Conservation (phyloP, 1,140 invertebrate genomes). For the Trachymyrmex septentrionalis region DNA sequence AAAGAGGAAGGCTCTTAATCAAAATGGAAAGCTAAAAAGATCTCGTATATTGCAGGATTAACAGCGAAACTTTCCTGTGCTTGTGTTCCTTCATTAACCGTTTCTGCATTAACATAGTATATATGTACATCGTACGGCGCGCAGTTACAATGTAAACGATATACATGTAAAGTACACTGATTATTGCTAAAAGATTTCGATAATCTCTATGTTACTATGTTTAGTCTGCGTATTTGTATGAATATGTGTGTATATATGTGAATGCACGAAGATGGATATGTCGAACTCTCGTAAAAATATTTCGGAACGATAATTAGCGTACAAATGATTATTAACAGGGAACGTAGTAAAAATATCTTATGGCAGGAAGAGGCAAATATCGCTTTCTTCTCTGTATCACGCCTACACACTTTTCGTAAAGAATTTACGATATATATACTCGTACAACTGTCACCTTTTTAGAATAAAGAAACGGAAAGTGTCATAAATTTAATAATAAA, state of each 20-base stretch:
- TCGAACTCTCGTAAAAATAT: not conserved
- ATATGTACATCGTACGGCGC: constrained; percentile 38
- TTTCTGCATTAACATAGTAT: constrained; percentile 21
- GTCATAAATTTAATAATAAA: constrained; percentile 35
- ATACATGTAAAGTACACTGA: not conserved
- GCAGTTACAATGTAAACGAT: constrained; percentile 28
- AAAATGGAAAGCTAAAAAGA: not conserved
- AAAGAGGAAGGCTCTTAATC: not conserved
- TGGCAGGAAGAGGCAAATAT: not conserved
- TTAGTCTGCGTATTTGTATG: not conserved
- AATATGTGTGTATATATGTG: not conserved
- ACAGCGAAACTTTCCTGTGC: not conserved
- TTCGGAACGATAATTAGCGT: not conserved
- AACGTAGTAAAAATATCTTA: constrained; percentile 13
- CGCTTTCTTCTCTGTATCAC: not conserved
- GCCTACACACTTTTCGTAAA: not conserved
- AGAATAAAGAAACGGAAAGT: constrained; percentile 42
- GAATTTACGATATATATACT: constrained; percentile 3
- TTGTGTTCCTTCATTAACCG: not conserved
- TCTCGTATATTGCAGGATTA: not conserved
- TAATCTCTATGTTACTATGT: constrained; percentile 15
- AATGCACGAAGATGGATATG: not conserved
- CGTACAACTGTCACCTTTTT: not conserved
- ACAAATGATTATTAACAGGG: constrained; percentile 30
- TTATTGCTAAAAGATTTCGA: constrained; percentile 22